A percentile compares a stretch with the other conserved stretches of the same genome.
phyloP scores from a whole-genome alignment of 1,140 invertebrate species.

The Lepidostoma basale region DNA sequence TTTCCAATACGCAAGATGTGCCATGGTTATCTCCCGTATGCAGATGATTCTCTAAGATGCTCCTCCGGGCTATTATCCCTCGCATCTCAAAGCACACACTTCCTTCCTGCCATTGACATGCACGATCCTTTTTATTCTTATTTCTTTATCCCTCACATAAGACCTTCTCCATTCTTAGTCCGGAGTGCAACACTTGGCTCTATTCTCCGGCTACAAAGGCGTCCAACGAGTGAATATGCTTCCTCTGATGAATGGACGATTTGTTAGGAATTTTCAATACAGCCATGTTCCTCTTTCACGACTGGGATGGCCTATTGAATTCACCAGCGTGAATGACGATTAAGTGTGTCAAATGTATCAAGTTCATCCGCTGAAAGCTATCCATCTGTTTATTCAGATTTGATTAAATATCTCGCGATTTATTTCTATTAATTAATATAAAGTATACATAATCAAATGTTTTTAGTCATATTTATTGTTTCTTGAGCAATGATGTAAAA shows the following conservation, averaged over 20 bases:
- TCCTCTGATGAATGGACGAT: conserved; percentile 14
- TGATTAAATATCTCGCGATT: too few species aligned
- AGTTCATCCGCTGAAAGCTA: conserved; percentile 7
- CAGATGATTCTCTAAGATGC: too few species aligned
- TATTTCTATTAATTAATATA: too few species aligned
- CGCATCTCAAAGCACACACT: conserved; percentile 24
- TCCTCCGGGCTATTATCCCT: background rate
- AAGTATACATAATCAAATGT: too few species aligned
- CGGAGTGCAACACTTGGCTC: conserved; percentile 16
- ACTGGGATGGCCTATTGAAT: background rate
- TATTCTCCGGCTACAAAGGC: conserved; percentile 22
- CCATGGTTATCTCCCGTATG: too few species aligned
- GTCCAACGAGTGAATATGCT: conserved; percentile 17
- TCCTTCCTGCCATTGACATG: conserved; percentile 35
- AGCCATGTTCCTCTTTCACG: background rate
- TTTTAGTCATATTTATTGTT: too few species aligned
- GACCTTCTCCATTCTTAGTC: conserved; percentile 33
- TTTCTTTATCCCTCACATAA: conserved; percentile 39
- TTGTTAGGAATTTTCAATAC: background rate
- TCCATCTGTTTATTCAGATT: too few species aligned
- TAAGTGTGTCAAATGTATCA: background rate
- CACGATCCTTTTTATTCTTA: conserved; percentile 22
- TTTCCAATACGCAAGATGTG: too few species aligned
- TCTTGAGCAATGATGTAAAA: too few species aligned
- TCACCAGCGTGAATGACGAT: background rate